These are phyloP conservation scores for Lytechinus pictus DNA, from an alignment of 35 echinoderm and acorn worm genomes.

Conservation along the genomic window DNA sequence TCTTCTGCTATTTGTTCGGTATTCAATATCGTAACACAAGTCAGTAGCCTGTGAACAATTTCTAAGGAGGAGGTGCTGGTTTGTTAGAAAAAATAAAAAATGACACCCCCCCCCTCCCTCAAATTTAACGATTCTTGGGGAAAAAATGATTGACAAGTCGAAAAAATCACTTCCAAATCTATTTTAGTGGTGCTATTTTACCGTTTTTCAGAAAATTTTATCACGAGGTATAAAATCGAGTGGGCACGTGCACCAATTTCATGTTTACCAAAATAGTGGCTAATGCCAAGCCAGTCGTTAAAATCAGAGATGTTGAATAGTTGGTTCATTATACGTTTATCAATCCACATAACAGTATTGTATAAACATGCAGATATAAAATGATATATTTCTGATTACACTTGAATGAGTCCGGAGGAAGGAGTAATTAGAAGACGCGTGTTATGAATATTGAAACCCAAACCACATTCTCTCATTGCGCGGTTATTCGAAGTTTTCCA, in stretches of 20 bases:
- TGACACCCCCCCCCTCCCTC: too few relatives aligned
- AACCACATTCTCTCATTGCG: not conserved
- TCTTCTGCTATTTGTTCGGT: too few relatives aligned
- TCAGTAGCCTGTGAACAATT: too few relatives aligned
- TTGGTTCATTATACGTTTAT: not conserved
- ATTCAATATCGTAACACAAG: too few relatives aligned
- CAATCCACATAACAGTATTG: not conserved
- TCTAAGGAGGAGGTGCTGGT: too few relatives aligned
- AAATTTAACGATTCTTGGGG: too few relatives aligned
- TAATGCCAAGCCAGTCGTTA: not conserved
- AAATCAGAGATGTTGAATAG: not conserved
- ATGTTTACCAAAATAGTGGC: not conserved
- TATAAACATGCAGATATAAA: not conserved
- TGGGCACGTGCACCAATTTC: not conserved
- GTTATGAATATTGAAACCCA: not conserved
- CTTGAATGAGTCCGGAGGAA: not conserved
- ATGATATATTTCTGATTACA: not conserved
- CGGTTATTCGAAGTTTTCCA: not conserved
- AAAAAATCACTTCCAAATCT: too few relatives aligned
- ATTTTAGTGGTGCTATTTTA: too few relatives aligned
- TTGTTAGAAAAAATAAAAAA: too few relatives aligned
- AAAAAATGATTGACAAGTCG: too few relatives aligned
- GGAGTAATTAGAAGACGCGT: not conserved
- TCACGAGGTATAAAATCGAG: not conserved
- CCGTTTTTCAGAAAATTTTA: not conserved